Base-by-base conservation (phyloP, 2,113 vertebrate species). In the Heterochromis multidens region DNA sequence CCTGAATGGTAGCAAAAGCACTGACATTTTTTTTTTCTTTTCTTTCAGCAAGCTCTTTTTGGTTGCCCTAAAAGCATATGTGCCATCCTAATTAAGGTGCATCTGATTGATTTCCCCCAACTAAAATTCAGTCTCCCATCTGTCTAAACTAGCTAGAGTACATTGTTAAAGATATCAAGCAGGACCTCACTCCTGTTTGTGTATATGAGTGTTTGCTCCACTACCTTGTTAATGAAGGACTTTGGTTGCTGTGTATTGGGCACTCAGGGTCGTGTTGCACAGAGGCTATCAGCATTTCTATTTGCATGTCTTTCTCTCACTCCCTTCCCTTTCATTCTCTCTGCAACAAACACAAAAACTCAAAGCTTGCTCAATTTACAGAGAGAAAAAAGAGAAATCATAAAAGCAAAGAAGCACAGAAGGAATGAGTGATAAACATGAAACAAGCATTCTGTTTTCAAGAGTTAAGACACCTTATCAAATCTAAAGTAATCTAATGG, bases 11-110 rank as follows among this genome's bases (percentile, higher is more conserved):
- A 81, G 27, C 21, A 81, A 59, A 49, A 80, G 23, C 57, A 54
- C 21, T 13, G 43, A 85, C 65, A 59, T n/a, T 60, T 58, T 21
- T 12, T 40, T 6, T 77, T 85, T 81, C 62, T 83, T 63, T 87
- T 80, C 59, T 78, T 62, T 60, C 35, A 61, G 19, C 52, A 16
- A 81, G 58, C 40, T 88, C 31, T 31, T 65, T 79, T 62, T 70
- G 35, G 78, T 81, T 67, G 88, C 67, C 56, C 72, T 87, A 86
- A 91, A 87, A 4, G 31, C 72, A 86, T 77, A 90, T 90, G 74
- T 90, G 37, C 85, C 84, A 84, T 65, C 85, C 81, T 86, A 90
- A 94, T 91, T 91, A 90, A 92, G 90, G 58, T 17, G 14, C 23
- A 88, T 21, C 25, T 16, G 80, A 92, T 81, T 77, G 77, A 89